A percentile compares a stretch with the other conserved stretches of the same genome.
Conservation (phyloP, 2,797 vertebrate species). For the Natrix natrix region DNA sequence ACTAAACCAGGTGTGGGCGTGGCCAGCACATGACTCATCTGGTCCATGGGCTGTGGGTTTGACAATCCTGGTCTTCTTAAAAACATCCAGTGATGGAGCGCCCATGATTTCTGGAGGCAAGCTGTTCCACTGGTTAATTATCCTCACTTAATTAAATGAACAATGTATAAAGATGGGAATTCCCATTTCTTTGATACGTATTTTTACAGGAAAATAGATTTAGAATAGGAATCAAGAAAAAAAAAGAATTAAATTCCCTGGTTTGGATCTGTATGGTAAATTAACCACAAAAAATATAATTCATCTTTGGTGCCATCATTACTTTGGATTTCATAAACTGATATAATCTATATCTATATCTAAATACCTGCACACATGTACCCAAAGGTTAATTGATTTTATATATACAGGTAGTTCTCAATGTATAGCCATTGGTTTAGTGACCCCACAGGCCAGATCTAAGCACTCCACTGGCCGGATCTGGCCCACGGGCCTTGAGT, state of each 20-base stretch:
- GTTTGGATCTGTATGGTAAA: not conserved
- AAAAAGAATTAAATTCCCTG: not conserved
- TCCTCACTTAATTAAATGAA: not conserved
- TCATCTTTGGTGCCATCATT: not conserved
- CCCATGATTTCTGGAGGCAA: no score
- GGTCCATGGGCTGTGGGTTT: rapidly evolving
- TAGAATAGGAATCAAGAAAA: not conserved
- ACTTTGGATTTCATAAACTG: not conserved
- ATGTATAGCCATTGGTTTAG: not conserved
- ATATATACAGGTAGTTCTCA: not conserved
- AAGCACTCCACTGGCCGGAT: no score
- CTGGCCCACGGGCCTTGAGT: no score
- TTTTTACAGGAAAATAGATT: not conserved
- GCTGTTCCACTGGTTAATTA: no score
- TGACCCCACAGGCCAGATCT: not conserved
- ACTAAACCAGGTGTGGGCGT: no score
- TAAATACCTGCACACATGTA: not conserved
- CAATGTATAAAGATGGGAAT: not conserved
- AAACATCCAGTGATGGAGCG: no score
- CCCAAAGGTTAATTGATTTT: not conserved
- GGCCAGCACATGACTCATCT: no score
- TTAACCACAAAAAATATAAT: not conserved
- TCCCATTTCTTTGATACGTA: not conserved
- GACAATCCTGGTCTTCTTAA: no score
- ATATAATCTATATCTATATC: not conserved